These are phyloP conservation scores for Laothoe populi DNA, from an alignment of 2,888 invertebrate genomes.

Conservation along the genomic window DNA sequence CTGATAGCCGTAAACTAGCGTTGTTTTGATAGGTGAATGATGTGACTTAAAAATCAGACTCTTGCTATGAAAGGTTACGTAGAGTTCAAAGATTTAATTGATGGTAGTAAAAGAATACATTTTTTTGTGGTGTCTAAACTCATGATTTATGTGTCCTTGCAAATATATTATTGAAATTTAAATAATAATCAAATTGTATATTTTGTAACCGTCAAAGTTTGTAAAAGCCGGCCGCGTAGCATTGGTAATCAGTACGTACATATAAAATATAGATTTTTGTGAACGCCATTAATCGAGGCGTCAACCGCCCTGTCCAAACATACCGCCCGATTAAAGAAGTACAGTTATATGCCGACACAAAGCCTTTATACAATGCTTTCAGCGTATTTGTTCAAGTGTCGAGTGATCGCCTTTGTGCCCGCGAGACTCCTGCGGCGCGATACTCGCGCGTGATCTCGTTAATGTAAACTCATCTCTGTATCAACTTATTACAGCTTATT, in stretches of 20 bases:
- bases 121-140: neutral
- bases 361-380: constrained; percentile 68
- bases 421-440: constrained; percentile 59
- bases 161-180: neutral
- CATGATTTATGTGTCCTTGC: neutral
- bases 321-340: constrained; percentile 59
- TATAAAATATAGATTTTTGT: constrained; percentile 20
- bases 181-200: constrained; percentile 23
- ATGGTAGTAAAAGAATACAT: neutral
- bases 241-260: neutral
- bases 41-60: constrained; percentile 45
- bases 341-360: constrained; percentile 65
- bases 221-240: constrained; percentile 6
- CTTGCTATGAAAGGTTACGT: constrained; percentile 23
- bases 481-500: constrained; percentile 2
- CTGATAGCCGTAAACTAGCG: constrained; percentile 47
- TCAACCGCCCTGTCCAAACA: constrained; percentile 70
- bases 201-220: neutral
- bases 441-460: constrained; percentile 38
- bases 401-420: constrained; percentile 67
- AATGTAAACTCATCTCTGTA: constrained; percentile 47
- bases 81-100: constrained; percentile 10
- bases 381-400: constrained; percentile 70
- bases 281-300: constrained; percentile 66
- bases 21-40: constrained; percentile 52